Percentiles rank a stretch among this genome's conserved stretches.
Evolutionary conservation across 2,797 vertebrate species (phyloP).

Genomic region (Masticophis lateralis): DNA sequence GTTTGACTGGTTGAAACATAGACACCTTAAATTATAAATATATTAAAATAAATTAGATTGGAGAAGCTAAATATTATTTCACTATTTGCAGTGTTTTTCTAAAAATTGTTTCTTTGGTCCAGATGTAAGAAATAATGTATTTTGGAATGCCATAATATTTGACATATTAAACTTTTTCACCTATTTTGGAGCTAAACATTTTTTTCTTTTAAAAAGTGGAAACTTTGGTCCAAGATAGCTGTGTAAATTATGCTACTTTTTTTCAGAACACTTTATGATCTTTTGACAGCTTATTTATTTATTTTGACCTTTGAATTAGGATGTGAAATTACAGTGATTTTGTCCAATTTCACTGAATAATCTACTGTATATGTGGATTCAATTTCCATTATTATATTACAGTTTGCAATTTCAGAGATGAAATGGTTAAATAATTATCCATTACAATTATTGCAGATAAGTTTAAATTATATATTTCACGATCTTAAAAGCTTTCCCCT

Average conservation of each 20-base stretch:
- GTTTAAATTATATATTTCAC: not conserved
- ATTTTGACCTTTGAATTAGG: not conserved
- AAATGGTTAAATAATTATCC: not conserved
- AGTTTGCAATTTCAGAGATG: slow-evolving; percentile 1
- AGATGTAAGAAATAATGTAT: not conserved
- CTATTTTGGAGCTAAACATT: not conserved
- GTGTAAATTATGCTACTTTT: slow-evolving; percentile 15
- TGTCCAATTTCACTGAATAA: not conserved
- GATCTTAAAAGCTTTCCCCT: not conserved
- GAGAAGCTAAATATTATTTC: slow-evolving; percentile 16
- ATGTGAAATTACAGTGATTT: not conserved
- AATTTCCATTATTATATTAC: not conserved
- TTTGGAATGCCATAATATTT: not conserved
- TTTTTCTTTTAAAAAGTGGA: not conserved
- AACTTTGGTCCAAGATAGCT: not conserved
- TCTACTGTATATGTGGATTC: not conserved
- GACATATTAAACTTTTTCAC: slow-evolving; percentile 8
- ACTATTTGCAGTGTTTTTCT: not conserved
- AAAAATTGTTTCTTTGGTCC: not conserved
- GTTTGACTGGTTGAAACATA: slow-evolving; percentile 33
- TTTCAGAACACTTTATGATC: slow-evolving; percentile 3
- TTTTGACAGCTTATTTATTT: slow-evolving; percentile 17
- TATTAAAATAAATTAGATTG: slow-evolving; percentile 38
- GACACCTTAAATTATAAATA: slow-evolving; percentile 7
- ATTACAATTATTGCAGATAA: not conserved